Percentiles rank a stretch among this genome's conserved stretches.
Evolutionary conservation across 1,140 invertebrate genomes (phyloP).

Genomic region (Chlorops oryzae): DNA sequence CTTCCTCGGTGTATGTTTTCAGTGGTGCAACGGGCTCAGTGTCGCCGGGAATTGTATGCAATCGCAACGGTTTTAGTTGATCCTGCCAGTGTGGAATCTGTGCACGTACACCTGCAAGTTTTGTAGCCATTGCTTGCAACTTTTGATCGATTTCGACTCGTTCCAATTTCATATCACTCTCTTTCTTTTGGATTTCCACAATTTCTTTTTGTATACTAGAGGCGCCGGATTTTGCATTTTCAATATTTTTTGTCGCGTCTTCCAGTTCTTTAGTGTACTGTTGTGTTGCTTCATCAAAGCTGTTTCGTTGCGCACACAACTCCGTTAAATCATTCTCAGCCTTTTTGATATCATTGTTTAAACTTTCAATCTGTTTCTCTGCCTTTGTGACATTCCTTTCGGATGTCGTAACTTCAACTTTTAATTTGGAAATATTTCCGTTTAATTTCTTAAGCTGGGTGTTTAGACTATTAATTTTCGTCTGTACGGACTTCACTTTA

Average conservation of each 20-base stretch:
- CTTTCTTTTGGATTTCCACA: constrained; percentile 54
- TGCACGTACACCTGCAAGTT: constrained; percentile 58
- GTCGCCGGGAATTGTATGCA: constrained; percentile 64
- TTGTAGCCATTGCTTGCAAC: constrained; percentile 58
- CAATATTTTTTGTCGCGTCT: constrained; percentile 53
- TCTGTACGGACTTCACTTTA: constrained; percentile 66
- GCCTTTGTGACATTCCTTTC: constrained; percentile 71
- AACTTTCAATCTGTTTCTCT: constrained; percentile 62
- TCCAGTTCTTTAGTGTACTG: constrained; percentile 50
- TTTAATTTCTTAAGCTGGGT: constrained; percentile 68
- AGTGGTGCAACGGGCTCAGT: constrained; percentile 51
- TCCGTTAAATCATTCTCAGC: constrained; percentile 57
- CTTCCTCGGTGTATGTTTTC: constrained; percentile 58
- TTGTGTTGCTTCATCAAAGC: constrained; percentile 53
- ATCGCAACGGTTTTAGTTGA: constrained; percentile 56
- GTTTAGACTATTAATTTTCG: constrained; percentile 59
- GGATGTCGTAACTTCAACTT: constrained; percentile 77
- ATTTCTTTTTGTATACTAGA: constrained; percentile 59
- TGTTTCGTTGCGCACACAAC: constrained; percentile 58
- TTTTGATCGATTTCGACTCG: constrained; percentile 74
- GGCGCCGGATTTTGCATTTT: constrained; percentile 51
- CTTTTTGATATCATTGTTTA: constrained; percentile 63
- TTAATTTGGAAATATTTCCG: constrained; percentile 66
- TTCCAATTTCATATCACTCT: constrained; percentile 58
- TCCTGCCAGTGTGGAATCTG: constrained; percentile 53